Base-by-base conservation (phyloP, 2,888 invertebrate species). In the Leptarthrus brevirostris region DNA sequence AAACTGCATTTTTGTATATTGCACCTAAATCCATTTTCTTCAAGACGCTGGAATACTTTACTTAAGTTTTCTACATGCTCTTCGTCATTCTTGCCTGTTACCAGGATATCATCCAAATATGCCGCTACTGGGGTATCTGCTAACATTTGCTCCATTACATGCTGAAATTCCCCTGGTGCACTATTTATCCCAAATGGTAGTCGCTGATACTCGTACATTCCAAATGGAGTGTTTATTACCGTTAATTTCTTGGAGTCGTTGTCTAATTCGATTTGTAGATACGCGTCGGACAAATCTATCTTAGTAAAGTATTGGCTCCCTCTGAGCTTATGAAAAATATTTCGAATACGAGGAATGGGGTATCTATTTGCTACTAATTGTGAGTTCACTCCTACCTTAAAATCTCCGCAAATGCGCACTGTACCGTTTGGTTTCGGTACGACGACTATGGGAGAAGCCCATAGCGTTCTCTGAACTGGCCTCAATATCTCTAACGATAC, bases 1-100 rank as follows among this genome's bases (percentile, higher is more conserved):
- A 81, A 78, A 18, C 74, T 47, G 70, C 79, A 80, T 74, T 80
- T 80, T 14, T 73, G 36, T 5, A 52, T 61, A 26, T 76, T 73
- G 2, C 78, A 77, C 2, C 76, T 76, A 12, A 77, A 52, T 40
- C 78, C 77, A 49, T 74, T 61, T 12, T 74, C 66, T 10, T 66
- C 26, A 8, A 79, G 74, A 26, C 75, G 74, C n/a, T 73, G 22
- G 6, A 58, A 61, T 3, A 58, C n/a, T 49, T 12, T 5, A 12
- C 47, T 16, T 20, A 56, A n/a, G n/a, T n/a, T n/a, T n/a, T n/a
- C n/a, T n/a, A n/a, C n/a, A n/a, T n/a, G n/a, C n/a, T n/a, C n/a
- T 40, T 14, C 40, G 12, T 24, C 14, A 12, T 30, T 58, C 14
- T 40, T 40, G 3, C 40, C 72, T 0, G 72, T 40, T n/a, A 72